Evolutionary conservation across 2,797 vertebrate species (phyloP).

Genomic region (Denticeps clupeoides): DNA sequence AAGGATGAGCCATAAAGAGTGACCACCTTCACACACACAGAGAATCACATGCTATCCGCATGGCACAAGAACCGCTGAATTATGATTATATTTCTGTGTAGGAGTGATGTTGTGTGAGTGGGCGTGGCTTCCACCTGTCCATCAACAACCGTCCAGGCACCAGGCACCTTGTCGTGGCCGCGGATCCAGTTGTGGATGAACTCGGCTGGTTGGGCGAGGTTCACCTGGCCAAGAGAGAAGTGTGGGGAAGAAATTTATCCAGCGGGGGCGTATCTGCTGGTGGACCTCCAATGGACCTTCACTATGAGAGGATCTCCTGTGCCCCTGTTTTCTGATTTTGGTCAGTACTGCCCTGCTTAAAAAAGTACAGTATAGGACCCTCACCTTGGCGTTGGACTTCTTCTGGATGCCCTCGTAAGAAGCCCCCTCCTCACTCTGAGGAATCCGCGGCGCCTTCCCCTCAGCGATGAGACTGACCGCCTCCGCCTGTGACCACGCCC

Average conservation of each 20-base stretch:
- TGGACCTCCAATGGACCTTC: too few species aligned
- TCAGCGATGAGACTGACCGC: constrained; percentile 91
- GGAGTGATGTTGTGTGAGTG: neutral
- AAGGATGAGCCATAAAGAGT: constrained; percentile 84
- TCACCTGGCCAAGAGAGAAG: constrained; percentile 52
- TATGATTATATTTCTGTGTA: neutral
- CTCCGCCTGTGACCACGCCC: constrained; percentile 64
- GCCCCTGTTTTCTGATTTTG: too few species aligned
- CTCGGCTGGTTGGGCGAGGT: constrained; percentile 71
- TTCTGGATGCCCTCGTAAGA: constrained; percentile 93
- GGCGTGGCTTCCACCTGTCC: constrained; percentile 61
- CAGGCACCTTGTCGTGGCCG: constrained; percentile 94
- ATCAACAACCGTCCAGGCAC: constrained; percentile 76
- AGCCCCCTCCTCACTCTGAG: constrained; percentile 79
- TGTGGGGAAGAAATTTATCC: neutral
- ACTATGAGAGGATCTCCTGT: too few species aligned
- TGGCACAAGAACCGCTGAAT: neutral
- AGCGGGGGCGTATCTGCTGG: too few species aligned
- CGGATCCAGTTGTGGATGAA: constrained; percentile 92
- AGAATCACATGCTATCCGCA: neutral
- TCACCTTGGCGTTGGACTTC: constrained; percentile 84
- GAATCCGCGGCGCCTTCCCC: constrained; percentile 71
- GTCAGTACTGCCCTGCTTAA: too few species aligned
- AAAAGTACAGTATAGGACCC: too few species aligned
- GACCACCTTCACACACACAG: constrained; percentile 54